Conservation (phyloP, 1,140 invertebrate species). For the Andricus grossulariae region DNA sequence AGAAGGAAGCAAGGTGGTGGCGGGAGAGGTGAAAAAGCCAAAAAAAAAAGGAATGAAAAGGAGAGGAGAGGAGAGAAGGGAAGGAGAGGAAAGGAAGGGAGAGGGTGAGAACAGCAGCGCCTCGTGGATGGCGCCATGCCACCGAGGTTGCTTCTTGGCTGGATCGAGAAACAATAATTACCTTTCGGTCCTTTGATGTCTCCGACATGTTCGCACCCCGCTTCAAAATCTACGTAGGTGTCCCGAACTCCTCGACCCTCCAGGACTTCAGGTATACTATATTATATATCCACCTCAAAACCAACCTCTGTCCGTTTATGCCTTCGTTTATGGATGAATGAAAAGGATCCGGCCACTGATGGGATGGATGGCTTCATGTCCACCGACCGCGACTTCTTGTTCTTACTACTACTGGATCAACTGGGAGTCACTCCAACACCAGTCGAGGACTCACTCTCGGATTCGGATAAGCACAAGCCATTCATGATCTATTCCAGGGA, state of each 20-base stretch:
- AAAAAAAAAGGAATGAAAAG: too few species aligned
- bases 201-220: constrained; percentile 70
- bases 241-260: constrained; percentile 48
- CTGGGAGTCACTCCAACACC: too few species aligned
- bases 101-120: constrained; percentile 67
- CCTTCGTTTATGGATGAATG: background rate
- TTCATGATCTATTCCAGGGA: too few species aligned
- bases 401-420: too few species aligned
- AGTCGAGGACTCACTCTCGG: too few species aligned
- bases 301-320: background rate
- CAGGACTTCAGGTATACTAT: constrained; percentile 3
- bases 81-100: constrained; percentile 41
- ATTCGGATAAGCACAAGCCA: too few species aligned
- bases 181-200: constrained; percentile 72
- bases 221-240: constrained; percentile 63
- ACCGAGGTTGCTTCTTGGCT: constrained; percentile 57
- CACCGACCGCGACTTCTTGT: too few species aligned
- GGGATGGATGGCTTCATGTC: too few species aligned
- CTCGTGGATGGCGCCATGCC: constrained; percentile 68
- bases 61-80: constrained; percentile 48
- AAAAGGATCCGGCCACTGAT: too few species aligned
- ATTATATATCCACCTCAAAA: constrained; percentile 26
- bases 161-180: constrained; percentile 74
- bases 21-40: too few species aligned
- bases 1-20: background rate